These are phyloP conservation scores for Luffia ferchaultella DNA, from an alignment of 2,888 invertebrate species.

Conservation along the genomic window DNA sequence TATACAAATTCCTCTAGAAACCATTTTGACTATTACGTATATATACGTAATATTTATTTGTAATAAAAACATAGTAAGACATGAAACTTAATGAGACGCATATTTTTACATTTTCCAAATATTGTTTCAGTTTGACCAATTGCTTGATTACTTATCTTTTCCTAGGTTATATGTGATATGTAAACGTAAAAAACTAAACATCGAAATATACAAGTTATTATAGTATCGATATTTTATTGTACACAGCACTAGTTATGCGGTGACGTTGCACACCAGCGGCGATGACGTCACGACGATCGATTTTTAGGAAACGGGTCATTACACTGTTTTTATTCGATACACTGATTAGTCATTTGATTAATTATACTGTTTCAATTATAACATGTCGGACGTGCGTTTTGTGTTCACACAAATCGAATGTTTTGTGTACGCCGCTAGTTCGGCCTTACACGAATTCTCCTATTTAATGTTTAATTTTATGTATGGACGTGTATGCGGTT, in stretches of 20 bases:
- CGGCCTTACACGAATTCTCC: not conserved
- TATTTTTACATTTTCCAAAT: too few species aligned
- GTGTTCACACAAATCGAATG: not conserved
- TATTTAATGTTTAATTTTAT: not conserved
- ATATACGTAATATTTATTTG: too few species aligned
- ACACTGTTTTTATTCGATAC: constrained; percentile 64
- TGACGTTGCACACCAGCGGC: constrained; percentile 52
- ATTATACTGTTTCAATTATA: constrained; percentile 54
- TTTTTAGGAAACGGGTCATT: constrained; percentile 62
- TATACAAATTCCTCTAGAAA: too few species aligned
- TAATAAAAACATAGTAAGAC: too few species aligned
- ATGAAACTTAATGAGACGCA: too few species aligned
- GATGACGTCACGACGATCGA: constrained; percentile 61
- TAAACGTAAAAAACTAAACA: too few species aligned
- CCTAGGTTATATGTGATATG: too few species aligned
- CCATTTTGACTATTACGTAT: too few species aligned
- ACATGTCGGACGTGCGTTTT: constrained; percentile 36
- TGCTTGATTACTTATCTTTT: too few species aligned
- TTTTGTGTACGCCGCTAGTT: not conserved
- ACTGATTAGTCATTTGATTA: constrained; percentile 65
- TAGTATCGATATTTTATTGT: not conserved
- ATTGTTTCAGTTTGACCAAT: too few species aligned
- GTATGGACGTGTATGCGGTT: too few species aligned
- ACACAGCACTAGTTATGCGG: constrained; percentile 6
- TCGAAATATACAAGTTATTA: too few species aligned